These are phyloP conservation scores for Phoxinus phoxinus DNA, from an alignment of 2,113 vertebrate species.

Conservation along the genomic window DNA sequence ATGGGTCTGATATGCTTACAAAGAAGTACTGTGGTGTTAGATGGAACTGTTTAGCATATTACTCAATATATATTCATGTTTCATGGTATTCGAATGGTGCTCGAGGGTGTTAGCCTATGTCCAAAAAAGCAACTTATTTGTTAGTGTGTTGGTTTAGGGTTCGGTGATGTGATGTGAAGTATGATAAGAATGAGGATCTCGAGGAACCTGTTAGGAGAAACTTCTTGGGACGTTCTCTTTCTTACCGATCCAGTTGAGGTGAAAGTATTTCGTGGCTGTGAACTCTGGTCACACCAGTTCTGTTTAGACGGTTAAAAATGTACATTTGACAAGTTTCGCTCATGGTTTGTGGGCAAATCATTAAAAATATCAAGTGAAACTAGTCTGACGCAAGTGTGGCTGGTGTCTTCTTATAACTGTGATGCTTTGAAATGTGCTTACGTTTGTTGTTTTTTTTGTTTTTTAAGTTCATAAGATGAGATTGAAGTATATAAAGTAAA, in stretches of 20 bases:
- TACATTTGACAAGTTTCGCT: neutral
- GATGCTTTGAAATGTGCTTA: neutral
- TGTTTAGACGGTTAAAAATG: neutral
- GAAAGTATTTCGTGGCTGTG: neutral
- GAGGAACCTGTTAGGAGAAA: constrained; percentile 44
- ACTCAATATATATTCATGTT: neutral
- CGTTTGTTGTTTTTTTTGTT: neutral
- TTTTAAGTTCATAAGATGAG: neutral
- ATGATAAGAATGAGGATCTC: neutral
- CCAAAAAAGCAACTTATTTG: neutral
- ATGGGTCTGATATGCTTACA: neutral
- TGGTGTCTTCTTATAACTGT: neutral
- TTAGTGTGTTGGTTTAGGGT: neutral
- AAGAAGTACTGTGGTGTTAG: neutral
- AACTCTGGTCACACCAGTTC: constrained; percentile 46
- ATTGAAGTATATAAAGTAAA: neutral
- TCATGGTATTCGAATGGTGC: neutral
- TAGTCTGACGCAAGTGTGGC: neutral
- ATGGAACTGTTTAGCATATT: neutral
- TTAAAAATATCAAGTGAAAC: neutral
- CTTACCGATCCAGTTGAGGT: constrained; percentile 8
- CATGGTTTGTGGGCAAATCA: neutral
- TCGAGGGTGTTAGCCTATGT: neutral
- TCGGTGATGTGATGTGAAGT: neutral
- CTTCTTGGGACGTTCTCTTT: neutral